These are phyloP conservation scores for Gastrophysa polygoni DNA, from an alignment of 2,888 invertebrate genomes.

Conservation along the genomic window DNA sequence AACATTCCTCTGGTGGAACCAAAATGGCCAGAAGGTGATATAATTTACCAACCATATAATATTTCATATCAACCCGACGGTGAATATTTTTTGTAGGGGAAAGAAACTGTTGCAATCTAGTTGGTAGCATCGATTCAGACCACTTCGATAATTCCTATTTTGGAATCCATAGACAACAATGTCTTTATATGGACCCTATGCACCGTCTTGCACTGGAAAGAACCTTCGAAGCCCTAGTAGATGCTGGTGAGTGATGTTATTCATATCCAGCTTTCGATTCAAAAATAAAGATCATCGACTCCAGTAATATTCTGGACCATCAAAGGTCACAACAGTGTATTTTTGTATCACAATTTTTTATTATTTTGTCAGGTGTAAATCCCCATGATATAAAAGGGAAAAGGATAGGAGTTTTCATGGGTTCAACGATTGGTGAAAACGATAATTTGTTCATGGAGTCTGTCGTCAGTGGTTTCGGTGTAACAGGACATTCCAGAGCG, in stretches of 20 bases:
- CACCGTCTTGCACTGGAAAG: conserved; percentile 57
- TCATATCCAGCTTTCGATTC: no score
- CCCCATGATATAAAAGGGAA: conserved; percentile 56
- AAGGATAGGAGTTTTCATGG: conserved; percentile 57
- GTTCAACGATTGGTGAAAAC: conserved; percentile 58
- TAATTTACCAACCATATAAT: no score
- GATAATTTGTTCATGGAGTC: conserved; percentile 61
- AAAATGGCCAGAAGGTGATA: conserved; percentile 52
- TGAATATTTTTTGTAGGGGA: conserved; percentile 51
- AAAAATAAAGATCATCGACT: no score
- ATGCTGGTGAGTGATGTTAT: conserved; percentile 58
- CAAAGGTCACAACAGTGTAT: no score
- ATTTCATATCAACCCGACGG: no score
- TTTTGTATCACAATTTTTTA: no score
- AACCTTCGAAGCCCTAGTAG: conserved; percentile 59
- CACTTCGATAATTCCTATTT: conserved; percentile 59
- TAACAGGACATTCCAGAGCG: conserved; percentile 81
- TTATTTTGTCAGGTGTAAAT: conserved; percentile 59
- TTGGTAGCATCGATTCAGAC: conserved; percentile 53
- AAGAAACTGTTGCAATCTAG: conserved; percentile 51
- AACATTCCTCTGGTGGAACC: conserved; percentile 49
- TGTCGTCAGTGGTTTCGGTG: conserved; percentile 65
- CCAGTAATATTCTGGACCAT: no score
- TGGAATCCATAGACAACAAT: conserved; percentile 59
- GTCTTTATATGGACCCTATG: conserved; percentile 59